Evolutionary conservation across 2,113 vertebrate genomes (phyloP), one percentile per base, ranked within the genome.

Genomic region (Mirza zaza): DNA sequence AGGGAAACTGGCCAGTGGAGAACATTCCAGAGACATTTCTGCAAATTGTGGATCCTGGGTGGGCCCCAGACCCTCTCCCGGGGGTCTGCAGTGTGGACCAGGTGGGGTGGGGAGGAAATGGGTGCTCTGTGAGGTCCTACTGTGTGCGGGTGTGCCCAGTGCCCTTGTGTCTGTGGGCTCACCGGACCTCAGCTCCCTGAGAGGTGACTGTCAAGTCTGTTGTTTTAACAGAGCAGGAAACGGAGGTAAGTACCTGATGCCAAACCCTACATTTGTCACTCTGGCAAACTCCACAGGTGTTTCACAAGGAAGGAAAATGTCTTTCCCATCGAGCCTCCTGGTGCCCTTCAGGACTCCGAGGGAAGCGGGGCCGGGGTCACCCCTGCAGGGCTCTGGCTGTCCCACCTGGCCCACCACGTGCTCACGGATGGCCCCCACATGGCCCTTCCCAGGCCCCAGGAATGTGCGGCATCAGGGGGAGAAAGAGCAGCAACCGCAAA

Each of bases 401-500:
- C 25, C 23, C 55, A 11, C 27, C 21, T 25, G 0, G 1, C 9
- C 42, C 4, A 8, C 45, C 4, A 0, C 0, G 1, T 0, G 25
- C 55, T 63, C 15, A 13, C 2, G 0, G 39, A 29, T n/a, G n/a
- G n/a, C n/a, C n/a, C n/a, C n/a, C 34, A 6, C 8, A 0, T 23
- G 4, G 8, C 36, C 12, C 42, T 23, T 50, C 11, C 75, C 55
- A 52, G 67, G 61, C 45, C 85, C 36, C 50, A n/a, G 50, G 34
- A 88, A 85, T 48, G 55, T 0, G 29, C 36, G 45, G 55, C 83
- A 55, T 63, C 15, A 0, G 12, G 13, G 50, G 76, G 48, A 13
- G 70, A 55, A 71, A 82, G 4, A 45, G 50, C n/a, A 29, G 50
- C 48, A 68, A 50, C 63, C 13, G 52, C 61, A 59, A 86, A 87